Base-by-base conservation (phyloP, 2,797 vertebrate genomes). In the Dipus sagitta region DNA sequence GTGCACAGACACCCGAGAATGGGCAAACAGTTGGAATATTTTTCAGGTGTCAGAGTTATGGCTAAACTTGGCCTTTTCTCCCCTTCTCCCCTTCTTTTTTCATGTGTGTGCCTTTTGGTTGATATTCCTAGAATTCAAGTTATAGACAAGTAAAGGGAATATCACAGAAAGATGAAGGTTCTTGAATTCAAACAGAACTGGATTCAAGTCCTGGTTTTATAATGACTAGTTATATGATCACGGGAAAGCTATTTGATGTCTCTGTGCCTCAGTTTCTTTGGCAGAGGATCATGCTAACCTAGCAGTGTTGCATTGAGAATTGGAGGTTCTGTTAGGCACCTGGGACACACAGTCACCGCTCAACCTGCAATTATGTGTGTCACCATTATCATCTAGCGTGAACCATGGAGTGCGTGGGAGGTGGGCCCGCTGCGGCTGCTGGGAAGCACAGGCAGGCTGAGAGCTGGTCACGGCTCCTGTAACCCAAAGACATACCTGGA, bases 51-150 rank as follows among this genome's bases (percentile, higher is more conserved):
- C 30, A 26, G 3, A 10, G 8, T 80, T 60, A 47, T 65, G 30
- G 23, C n/a, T 79, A 47, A 83, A 84, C 34, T 68, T 89, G 65
- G 47, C n/a, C 21, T n/a, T 70, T 72, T 88, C 52, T 13, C 64
- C 28, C 52, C 58, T 26, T 32, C n/a, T 24, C 18, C 64, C 17
- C 24, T 34, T 62, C 10, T 80, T 88, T 83, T 74, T 64, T 52
- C 90, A 38, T 38, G 38, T 38, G 38, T 30, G 88, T 89, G 34
- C 54, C 65, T 58, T 60, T 81, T 88, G 47, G 68, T 85, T 78
- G 18, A 65, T 86, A 30, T 79, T 88, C 34, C 77, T 94, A 88
- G 92, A 79, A 83, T 64, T 90, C 38, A 86, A 79, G 79, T 52
- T 86, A n/a, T 52, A 90, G 34, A 38, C 20, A 88, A 28, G 38